Percentiles rank a stretch among this genome's conserved stretches.
phyloP scores from a whole-genome alignment of 1,140 invertebrate genomes.

The Drosophila kikkawai region DNA sequence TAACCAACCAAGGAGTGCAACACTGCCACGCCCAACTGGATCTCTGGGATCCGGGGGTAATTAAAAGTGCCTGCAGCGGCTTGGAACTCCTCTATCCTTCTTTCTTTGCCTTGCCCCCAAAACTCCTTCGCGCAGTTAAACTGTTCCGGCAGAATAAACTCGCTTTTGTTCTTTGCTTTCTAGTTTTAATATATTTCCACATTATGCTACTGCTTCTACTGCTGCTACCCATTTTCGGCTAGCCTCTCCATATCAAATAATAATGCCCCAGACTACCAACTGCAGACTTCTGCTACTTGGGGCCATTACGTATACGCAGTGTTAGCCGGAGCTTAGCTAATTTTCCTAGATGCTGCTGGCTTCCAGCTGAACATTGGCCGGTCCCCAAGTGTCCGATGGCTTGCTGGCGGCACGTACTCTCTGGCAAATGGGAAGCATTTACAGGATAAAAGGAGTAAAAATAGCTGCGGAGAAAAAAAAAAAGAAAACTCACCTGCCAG shows the following conservation, averaged over 20 bases:
- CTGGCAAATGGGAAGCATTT: conserved; percentile 36
- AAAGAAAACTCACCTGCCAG: conserved; percentile 46
- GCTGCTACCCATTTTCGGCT: conserved; percentile 10
- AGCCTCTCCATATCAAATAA: conserved; percentile 32
- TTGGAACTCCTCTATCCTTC: neutral
- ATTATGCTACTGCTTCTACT: conserved; percentile 8
- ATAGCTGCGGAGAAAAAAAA: neutral
- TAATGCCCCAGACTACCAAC: conserved; percentile 19
- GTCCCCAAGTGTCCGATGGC: conserved; percentile 61
- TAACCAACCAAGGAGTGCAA: conserved; percentile 14
- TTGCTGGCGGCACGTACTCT: conserved; percentile 53
- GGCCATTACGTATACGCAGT: conserved; percentile 65
- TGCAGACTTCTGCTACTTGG: neutral
- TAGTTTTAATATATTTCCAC: conserved; percentile 20
- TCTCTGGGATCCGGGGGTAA: conserved; percentile 61
- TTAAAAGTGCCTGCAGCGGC: conserved; percentile 66
- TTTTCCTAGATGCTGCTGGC: conserved; percentile 36
- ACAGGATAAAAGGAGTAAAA: conserved; percentile 1
- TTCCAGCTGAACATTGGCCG: conserved; percentile 56
- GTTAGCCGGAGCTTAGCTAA: conserved; percentile 28
- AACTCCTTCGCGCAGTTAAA: conserved; percentile 35
- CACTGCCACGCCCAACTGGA: conserved; percentile 39
- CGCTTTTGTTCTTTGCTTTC: conserved; percentile 13
- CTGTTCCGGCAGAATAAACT: conserved; percentile 23
- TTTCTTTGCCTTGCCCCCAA: neutral